Base-by-base conservation (phyloP, 1,140 invertebrate species). In the Neodiprion fabricii region DNA sequence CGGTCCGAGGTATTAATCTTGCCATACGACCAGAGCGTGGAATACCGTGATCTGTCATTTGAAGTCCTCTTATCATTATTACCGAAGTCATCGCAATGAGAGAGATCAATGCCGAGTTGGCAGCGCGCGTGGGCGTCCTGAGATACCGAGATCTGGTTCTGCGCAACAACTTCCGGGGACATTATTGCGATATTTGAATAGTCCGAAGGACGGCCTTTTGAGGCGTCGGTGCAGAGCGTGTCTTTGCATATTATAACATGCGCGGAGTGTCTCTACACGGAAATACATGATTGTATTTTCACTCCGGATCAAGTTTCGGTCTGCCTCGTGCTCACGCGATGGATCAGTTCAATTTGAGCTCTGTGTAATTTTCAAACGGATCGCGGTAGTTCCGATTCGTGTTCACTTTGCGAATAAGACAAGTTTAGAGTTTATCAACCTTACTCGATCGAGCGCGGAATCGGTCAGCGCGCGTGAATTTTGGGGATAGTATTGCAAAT, bases 111-210 rank as follows among this genome's bases (percentile, higher is more conserved):
- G 28, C 28, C 28, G 53, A 61, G 53, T 9, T 61, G 53, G 53
- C 28, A 40, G 28, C 28, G 28, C 9, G 53, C 53, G 53, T 14
- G 53, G 53, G 53, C 53, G 53, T 61, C 11, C 53, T 17, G 53
- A 61, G 53, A 5, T 69, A 69, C 8, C 40, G 8, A 69, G 67
- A 69, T 69, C 67, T 69, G 67, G 67, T 69, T 69, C 12, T 69
- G 10, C 40, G 40, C 67, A 5, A 17, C 67, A 69, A 69, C 67
- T 69, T 69, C 67, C 67, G 67, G 11, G 67, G 21, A 69, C n/a
- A 69, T 69, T 69, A 69, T 10, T 23, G 17, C 67, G 40, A 69
- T 69, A 69, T 69, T 69, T 69, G 67, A 69, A 69, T 69, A 69
- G 67, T 12, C 5, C 23, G 11, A 69, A 69, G 67, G 67, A 69